Evolutionary conservation across 2,113 vertebrate genomes (phyloP), one percentile per base, ranked within the genome.

Genomic region (Alethe castanea): DNA sequence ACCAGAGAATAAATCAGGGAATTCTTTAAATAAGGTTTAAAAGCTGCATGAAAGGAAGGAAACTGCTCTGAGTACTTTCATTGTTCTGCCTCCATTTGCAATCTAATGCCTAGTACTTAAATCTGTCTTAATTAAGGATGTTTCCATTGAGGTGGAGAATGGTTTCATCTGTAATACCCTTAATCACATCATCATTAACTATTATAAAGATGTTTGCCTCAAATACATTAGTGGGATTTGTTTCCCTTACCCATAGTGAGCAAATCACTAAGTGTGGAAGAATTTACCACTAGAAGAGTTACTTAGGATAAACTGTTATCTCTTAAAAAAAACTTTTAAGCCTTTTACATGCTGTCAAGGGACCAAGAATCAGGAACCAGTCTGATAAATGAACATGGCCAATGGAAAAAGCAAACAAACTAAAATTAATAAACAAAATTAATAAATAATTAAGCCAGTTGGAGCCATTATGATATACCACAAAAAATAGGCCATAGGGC

Each of bases 161-260:
- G 60, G 57, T 69, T 95, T 88, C 23, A 78, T 95, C 64, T 88
- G 53, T 59, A 80, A 50, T 90, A 90, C 53, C 18, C 11, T 96
- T 97, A 95, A 96, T 96, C 93, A 91, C 90, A 48, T 72, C 72
- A 82, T 88, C 88, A 74, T 97, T 96, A 97, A 74, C 78, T 78
- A 50, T 64, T 92, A 40, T 53, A 67, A 92, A 76, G 61, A 70
- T 67, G 31, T 88, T 95, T 82, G 17, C 36, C 40, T 78, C 29
- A 22, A 91, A 95, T 59, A 64, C 33, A 71, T 77, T 56, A 79
- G 50, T 38, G n/a, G 40, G 14, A 35, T 29, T 78, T 67, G 17
- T 76, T 83, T 73, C 24, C 26, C 12, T 23, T n/a, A n/a, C 22
- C 60, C 29, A 8, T 11, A 36, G 9, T 28, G 70, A 52, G 38